Base-by-base conservation (phyloP, 2,113 vertebrate species). In the Gulo gulo region DNA sequence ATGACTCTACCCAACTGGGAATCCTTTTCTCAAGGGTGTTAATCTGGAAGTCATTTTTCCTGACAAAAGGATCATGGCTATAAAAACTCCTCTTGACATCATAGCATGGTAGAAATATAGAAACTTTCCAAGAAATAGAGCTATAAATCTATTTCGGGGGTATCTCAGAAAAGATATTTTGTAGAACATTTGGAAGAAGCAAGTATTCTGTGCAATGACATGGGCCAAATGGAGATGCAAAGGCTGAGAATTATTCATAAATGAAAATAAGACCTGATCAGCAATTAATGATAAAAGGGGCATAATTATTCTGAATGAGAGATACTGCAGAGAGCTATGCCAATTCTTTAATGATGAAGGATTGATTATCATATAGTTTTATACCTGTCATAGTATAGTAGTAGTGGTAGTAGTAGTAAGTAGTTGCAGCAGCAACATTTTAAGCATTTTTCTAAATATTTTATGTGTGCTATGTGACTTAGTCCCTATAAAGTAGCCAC, bases 41-140 rank as follows among this genome's bases (percentile, higher is more conserved):
- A 88, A 96, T 98, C 85, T 97, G 88, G 91, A 97, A 91, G 85
- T 88, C 86, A 96, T 97, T 96, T 98, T 96, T 93, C 86, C 85
- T 96, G 52, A 97, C 96, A 86, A 91, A 98, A 96, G n/a, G 23
- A 94, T 97, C 65, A 88, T n/a, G 42, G 34, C 65, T 97, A 81
- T 88, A 93, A 95, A 91, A 95, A 85, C 59, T 92, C 79, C 42
- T 79, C 63, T 94, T 96, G 84, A 82, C 86, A 91, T 79, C n/a
- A 36, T n/a, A 78, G 71, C 61, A 24, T 88, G n/a, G 76, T 92
- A 95, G 95, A 94, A 97, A 96, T 94, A 97, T 79, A 95, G 93
- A 96, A 92, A 95, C 29, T 90, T 95, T 94, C 91, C 45, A 98
- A 95, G 96, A 97, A 97, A 91, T 67, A 83, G 71, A 92, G 20